Conservation (phyloP, 2,888 invertebrate species). For the Dryomyza anilis region DNA sequence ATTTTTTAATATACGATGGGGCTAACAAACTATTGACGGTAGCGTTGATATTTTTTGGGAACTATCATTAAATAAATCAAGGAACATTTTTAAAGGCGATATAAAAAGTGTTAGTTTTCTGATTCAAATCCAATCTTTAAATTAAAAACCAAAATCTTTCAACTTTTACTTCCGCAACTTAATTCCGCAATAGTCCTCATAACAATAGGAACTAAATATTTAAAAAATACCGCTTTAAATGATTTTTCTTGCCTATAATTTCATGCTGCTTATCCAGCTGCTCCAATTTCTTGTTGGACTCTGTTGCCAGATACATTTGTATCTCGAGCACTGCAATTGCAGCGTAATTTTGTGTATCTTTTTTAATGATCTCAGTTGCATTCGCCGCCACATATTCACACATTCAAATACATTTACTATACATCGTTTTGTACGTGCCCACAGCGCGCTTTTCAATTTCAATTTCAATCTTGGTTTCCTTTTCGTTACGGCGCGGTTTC, state of each 20-base stretch:
- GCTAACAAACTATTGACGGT: too few species aligned
- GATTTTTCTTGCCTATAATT: background rate
- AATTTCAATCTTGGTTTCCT: conserved; percentile 2
- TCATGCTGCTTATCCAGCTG: too few species aligned
- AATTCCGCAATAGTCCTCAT: too few species aligned
- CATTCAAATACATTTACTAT: background rate
- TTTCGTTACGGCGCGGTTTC: background rate
- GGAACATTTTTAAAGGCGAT: too few species aligned
- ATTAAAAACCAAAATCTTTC: too few species aligned
- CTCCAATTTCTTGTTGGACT: background rate
- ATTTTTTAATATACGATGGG: too few species aligned
- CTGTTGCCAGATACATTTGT: conserved; percentile 5
- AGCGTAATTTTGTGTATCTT: conserved; percentile 9
- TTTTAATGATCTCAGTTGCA: conserved; percentile 17
- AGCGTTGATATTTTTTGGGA: too few species aligned
- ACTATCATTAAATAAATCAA: too few species aligned
- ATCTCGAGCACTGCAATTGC: conserved; percentile 7
- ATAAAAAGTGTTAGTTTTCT: too few species aligned
- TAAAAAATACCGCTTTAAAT: background rate
- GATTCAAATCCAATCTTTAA: too few species aligned
- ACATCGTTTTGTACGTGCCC: conserved; percentile 9
- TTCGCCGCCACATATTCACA: background rate
- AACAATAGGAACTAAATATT: background rate
- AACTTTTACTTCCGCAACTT: too few species aligned
- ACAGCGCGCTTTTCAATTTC: conserved; percentile 16